These are phyloP conservation scores for Apocrypta bakeri DNA, from an alignment of 1,140 invertebrate genomes.

Conservation along the genomic window DNA sequence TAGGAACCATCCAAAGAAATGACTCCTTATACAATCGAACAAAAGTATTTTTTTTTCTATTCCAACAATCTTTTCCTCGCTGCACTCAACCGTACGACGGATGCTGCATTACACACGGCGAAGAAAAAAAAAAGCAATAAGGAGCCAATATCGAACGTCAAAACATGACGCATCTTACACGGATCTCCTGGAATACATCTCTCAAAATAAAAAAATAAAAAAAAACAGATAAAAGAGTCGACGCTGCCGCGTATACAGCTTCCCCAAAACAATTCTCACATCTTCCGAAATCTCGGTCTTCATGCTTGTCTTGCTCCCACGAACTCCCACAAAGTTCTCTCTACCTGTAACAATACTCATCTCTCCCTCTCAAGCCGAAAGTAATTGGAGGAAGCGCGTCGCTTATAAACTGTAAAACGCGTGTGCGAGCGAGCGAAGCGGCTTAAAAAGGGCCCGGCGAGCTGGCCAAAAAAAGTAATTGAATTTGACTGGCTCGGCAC, in stretches of 20 bases:
- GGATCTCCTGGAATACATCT: too few species aligned
- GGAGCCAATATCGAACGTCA: background rate
- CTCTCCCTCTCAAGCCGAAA: background rate
- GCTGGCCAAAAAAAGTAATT: slow-evolving; percentile 38
- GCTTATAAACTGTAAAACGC: slow-evolving; percentile 15
- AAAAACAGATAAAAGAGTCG: too few species aligned
- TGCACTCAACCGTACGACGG: too few species aligned
- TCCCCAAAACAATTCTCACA: background rate
- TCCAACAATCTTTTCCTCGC: too few species aligned
- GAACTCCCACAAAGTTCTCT: background rate
- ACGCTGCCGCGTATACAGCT: too few species aligned
- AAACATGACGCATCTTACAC: background rate
- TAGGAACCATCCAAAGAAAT: too few species aligned
- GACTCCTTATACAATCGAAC: too few species aligned
- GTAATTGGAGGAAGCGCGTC: slow-evolving; percentile 43
- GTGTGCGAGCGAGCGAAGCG: background rate
- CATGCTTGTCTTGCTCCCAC: background rate
- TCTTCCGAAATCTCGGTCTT: background rate
- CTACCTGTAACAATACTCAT: background rate
- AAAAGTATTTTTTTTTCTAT: too few species aligned
- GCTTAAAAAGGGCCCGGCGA: background rate
- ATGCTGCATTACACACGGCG: too few species aligned
- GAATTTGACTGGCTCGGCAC: slow-evolving; percentile 40
- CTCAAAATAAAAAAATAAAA: too few species aligned
- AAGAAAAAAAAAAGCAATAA: background rate